phyloP scores from a whole-genome alignment of 1,140 invertebrate genomes.

The Temnothorax nylanderi region DNA sequence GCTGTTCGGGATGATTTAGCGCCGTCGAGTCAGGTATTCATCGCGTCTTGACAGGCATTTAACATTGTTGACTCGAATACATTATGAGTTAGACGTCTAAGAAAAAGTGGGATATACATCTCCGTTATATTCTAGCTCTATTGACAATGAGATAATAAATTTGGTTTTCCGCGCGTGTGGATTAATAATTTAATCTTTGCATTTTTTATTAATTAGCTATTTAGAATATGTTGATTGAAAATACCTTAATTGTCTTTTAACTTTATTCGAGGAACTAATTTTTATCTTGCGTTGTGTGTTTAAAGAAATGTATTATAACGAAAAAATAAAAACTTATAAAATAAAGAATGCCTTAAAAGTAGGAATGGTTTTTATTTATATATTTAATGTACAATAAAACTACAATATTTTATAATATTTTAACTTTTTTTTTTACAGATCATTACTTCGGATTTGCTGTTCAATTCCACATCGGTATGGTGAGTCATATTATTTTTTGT shows the following conservation, averaged over 20 bases:
- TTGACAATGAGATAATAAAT: slow-evolving; percentile 40
- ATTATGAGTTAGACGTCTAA: slow-evolving; percentile 28
- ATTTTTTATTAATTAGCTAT: not conserved
- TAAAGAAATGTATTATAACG: not conserved
- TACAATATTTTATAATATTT: not conserved
- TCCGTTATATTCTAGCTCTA: not conserved
- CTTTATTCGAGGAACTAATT: not conserved
- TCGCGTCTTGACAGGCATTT: slow-evolving; percentile 25
- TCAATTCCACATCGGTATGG: not conserved
- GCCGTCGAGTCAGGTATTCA: slow-evolving; percentile 17
- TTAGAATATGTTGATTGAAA: not conserved
- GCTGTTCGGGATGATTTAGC: slow-evolving; percentile 32
- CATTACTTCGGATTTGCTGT: not conserved
- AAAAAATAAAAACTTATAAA: not conserved
- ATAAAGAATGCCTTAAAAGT: not conserved
- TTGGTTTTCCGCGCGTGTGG: not conserved
- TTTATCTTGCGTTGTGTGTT: not conserved
- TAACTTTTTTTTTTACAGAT: not conserved
- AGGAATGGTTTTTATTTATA: not conserved
- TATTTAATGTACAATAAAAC: not conserved
- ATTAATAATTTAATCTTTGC: slow-evolving; percentile 28
- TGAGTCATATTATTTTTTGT: not conserved
- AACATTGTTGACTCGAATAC: slow-evolving; percentile 36
- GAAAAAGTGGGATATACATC: slow-evolving; percentile 29
- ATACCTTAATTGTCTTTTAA: not conserved